These are phyloP conservation scores for Peromyscus eremicus DNA, from an alignment of 2,797 vertebrate genomes.

Conservation along the genomic window DNA sequence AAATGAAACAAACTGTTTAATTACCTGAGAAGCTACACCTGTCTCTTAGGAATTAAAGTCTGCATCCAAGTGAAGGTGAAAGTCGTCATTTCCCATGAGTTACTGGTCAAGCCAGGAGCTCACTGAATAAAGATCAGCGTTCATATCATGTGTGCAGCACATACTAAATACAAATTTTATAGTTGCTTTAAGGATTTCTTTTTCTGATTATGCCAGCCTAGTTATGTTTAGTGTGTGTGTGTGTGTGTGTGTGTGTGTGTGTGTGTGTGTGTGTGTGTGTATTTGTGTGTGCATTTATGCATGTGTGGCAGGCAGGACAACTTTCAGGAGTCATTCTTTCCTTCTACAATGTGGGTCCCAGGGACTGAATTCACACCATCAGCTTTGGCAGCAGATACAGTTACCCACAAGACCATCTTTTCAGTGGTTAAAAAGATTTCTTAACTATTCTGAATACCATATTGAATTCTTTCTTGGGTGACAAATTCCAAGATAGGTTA, in stretches of 20 bases:
- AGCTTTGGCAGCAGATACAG: not conserved
- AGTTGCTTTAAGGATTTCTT: not conserved
- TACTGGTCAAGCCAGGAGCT: constrained; percentile 19
- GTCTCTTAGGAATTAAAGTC: constrained; percentile 55
- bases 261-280: not conserved
- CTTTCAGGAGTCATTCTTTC: not conserved
- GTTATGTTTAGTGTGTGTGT: not conserved
- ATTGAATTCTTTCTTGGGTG: not conserved
- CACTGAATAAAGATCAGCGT: not conserved
- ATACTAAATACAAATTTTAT: not conserved
- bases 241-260: not conserved
- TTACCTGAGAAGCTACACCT: constrained; percentile 40
- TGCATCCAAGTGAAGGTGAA: constrained; percentile 59
- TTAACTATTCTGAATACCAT: not conserved
- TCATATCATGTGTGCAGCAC: not conserved
- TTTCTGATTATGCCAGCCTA: not conserved
- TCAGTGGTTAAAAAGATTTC: not conserved
- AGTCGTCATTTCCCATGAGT: constrained; percentile 51
- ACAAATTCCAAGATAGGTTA: not conserved
- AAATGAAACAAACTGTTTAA: constrained; percentile 73
- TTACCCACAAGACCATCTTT: not conserved
- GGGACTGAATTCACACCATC: not conserved
- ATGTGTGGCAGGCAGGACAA: not conserved
- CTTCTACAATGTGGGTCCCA: not conserved
- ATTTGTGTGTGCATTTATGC: fast-evolving